Conservation (phyloP, 2,888 invertebrate genomes). For the Hedya salicella region DNA sequence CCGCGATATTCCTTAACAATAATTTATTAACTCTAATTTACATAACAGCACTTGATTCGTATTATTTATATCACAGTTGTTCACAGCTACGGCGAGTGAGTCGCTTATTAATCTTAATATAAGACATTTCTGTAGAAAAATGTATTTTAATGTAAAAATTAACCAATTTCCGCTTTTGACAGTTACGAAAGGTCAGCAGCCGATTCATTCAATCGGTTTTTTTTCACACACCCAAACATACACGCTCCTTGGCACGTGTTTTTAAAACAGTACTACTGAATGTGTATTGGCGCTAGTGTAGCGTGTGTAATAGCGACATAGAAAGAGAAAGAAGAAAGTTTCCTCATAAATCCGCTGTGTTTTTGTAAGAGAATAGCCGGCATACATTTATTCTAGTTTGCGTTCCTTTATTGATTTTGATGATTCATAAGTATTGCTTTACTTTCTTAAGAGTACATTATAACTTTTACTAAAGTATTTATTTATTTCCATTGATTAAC, state of each 20-base stretch:
- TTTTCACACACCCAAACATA: conserved; percentile 51
- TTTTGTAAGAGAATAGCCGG: conserved; percentile 14
- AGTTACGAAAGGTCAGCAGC: conserved; percentile 75
- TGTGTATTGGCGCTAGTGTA: conserved; percentile 37
- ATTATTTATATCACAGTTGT: conserved; percentile 56
- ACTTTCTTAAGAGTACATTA: neutral
- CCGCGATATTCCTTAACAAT: conserved; percentile 14
- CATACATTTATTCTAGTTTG: conserved; percentile 4
- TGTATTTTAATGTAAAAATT: conserved; percentile 55
- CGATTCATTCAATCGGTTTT: conserved; percentile 59
- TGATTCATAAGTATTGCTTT: conserved; percentile 12
- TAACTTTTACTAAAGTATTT: neutral
- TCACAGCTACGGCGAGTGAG: conserved; percentile 58
- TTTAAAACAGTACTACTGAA: conserved; percentile 41
- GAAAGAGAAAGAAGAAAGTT: conserved; percentile 27
- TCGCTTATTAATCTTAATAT: conserved; percentile 47
- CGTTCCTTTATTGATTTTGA: conserved; percentile 40
- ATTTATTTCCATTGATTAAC: too few relatives aligned
- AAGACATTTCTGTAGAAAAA: conserved; percentile 55
- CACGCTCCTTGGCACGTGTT: conserved; percentile 44
- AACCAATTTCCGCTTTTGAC: conserved; percentile 75
- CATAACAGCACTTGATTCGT: conserved; percentile 45
- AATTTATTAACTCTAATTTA: conserved; percentile 44
- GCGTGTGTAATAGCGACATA: neutral
- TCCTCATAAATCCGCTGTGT: neutral